Percentiles rank a stretch among this genome's conserved stretches.
Evolutionary conservation across 2,113 vertebrate species (phyloP).

Genomic region (Ammodytes marinus): DNA sequence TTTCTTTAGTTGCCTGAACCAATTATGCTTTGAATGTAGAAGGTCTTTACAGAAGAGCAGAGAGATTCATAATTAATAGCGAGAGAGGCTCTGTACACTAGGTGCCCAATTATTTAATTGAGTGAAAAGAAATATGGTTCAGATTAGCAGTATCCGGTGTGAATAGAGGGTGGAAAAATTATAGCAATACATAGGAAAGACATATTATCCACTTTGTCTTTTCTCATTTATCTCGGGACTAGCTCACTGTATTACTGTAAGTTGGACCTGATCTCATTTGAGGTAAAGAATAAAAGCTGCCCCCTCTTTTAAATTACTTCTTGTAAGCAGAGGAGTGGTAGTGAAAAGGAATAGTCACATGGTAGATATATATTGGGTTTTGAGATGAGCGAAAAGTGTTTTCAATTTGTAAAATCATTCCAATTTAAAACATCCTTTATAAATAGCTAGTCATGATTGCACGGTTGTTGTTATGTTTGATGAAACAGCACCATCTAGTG

Average conservation of each 20-base stretch:
- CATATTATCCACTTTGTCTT: neutral
- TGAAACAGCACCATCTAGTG: constrained; percentile 71
- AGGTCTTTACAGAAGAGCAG: neutral
- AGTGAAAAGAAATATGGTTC: constrained; percentile 2
- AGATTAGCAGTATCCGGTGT: neutral
- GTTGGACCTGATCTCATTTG: neutral
- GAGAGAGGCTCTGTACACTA: neutral
- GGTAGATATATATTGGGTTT: neutral
- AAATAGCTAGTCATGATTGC: no score
- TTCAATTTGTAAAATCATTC: neutral
- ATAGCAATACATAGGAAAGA: neutral
- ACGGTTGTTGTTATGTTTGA: neutral
- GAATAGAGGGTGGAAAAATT: neutral
- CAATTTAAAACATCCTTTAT: no score
- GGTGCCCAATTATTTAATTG: neutral
- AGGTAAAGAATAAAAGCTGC: neutral
- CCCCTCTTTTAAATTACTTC: neutral
- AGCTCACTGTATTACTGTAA: neutral
- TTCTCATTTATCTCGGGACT: neutral
- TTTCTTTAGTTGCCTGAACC: neutral
- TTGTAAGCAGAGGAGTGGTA: neutral
- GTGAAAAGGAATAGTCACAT: neutral
- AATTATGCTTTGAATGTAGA: constrained; percentile 2
- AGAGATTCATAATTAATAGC: constrained; percentile 3
- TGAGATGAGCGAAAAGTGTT: neutral